phyloP scores from a whole-genome alignment of 1,140 invertebrate genomes.

The Neelides sp. region DNA sequence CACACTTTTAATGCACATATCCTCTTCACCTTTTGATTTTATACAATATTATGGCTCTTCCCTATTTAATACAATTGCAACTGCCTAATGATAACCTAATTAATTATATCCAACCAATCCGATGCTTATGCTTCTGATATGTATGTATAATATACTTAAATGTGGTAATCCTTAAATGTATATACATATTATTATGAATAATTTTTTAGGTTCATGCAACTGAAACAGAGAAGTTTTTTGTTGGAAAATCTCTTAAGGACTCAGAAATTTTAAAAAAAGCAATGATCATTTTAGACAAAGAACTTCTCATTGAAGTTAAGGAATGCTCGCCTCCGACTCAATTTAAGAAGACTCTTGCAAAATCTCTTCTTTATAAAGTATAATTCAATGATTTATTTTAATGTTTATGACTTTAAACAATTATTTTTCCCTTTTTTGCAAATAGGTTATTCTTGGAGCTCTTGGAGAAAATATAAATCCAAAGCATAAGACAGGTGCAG shows the following conservation, averaged over 20 bases:
- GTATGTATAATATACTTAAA: too few species aligned
- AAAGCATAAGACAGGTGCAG: constrained; percentile 16
- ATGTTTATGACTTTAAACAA: too few species aligned
- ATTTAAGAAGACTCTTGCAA: constrained; percentile 50
- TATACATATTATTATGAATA: too few species aligned
- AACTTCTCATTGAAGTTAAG: constrained; percentile 51
- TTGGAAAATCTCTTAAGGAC: constrained; percentile 41
- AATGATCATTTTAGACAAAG: constrained; percentile 43
- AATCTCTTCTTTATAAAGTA: constrained; percentile 63
- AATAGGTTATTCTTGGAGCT: constrained; percentile 30
- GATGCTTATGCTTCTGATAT: too few species aligned
- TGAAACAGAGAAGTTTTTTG: constrained; percentile 51
- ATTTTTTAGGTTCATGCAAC: constrained; percentile 46
- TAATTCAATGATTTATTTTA: too few species aligned
- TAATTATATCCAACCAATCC: too few species aligned
- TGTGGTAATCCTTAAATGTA: background rate
- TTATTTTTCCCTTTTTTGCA: background rate
- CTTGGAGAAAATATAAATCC: constrained; percentile 23
- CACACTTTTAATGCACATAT: background rate
- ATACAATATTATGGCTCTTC: too few species aligned
- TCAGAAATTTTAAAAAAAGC: constrained; percentile 44
- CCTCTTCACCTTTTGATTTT: background rate
- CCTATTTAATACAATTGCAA: too few species aligned
- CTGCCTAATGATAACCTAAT: too few species aligned
- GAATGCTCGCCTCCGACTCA: constrained; percentile 47